phyloP scores from a whole-genome alignment of 1,140 invertebrate species.

The Coelopa frigida region DNA sequence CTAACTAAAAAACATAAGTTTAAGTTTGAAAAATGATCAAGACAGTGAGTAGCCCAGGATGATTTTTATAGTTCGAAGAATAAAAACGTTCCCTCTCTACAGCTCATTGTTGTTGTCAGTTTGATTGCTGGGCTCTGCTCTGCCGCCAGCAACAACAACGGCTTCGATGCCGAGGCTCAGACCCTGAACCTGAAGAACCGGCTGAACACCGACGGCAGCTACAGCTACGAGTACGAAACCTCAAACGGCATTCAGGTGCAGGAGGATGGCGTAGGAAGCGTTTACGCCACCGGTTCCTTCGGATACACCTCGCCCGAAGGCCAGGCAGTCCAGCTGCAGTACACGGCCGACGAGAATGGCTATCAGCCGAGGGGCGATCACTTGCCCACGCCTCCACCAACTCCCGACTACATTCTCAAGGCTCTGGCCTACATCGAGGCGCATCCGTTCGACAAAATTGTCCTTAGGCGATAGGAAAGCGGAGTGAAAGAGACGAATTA shows the following conservation, averaged over 20 bases:
- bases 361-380: slow-evolving; percentile 66
- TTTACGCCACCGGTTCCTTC: slow-evolving; percentile 23
- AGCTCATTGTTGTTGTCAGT: no score
- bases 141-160: no score
- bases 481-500: no score
- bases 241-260: slow-evolving; percentile 54
- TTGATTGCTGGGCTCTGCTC: no score
- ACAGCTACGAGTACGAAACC: slow-evolving; percentile 48
- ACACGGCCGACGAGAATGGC: slow-evolving; percentile 71
- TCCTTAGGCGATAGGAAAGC: no score
- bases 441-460: slow-evolving; percentile 43
- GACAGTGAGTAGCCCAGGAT: no score
- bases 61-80: no score
- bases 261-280: slow-evolving; percentile 46
- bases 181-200: no score
- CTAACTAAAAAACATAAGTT: no score
- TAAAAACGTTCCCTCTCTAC: no score
- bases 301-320: slow-evolving; percentile 44
- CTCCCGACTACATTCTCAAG: slow-evolving; percentile 60
- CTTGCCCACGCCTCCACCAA: slow-evolving; percentile 69
- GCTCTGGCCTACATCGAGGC: slow-evolving; percentile 53
- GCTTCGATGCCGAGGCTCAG: no score
- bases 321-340: slow-evolving; percentile 48
- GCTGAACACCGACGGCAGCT: slow-evolving; percentile 52
- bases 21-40: no score